Percentiles rank a stretch among this genome's conserved stretches.
Conservation (phyloP, 2,888 invertebrate species). For the Pheosia tremula region DNA sequence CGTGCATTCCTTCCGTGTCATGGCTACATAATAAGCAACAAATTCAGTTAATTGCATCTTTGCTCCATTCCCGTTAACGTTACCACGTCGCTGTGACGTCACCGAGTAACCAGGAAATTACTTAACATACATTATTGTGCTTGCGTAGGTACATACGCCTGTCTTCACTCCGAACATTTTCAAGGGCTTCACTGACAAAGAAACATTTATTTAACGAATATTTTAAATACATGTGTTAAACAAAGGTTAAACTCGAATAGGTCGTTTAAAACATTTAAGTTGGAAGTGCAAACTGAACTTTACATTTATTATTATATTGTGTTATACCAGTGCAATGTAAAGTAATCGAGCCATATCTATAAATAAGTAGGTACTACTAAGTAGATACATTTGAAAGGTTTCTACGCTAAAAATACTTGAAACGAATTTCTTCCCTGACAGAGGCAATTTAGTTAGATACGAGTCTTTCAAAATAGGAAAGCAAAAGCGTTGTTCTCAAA, state of each 20-base stretch:
- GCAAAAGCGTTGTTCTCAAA: constrained; percentile 7
- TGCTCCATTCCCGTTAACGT: constrained; percentile 17
- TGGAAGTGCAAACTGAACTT: too few relatives aligned
- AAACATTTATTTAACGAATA: background rate
- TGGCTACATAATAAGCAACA: constrained; percentile 19
- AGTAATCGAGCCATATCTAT: too few relatives aligned
- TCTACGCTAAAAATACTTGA: too few relatives aligned
- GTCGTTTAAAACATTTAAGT: too few relatives aligned
- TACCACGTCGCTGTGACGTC: constrained; percentile 16
- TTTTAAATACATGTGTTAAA: too few relatives aligned
- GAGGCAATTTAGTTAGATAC: background rate
- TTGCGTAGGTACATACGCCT: background rate
- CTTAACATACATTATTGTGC: constrained; percentile 5
- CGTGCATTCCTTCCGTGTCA: constrained; percentile 25
- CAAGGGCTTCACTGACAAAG: background rate
- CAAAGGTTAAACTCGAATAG: too few relatives aligned
- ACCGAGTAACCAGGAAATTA: constrained; percentile 22
- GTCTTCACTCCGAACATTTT: background rate
- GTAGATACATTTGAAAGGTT: too few relatives aligned
- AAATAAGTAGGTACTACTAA: too few relatives aligned
- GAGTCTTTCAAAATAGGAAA: constrained; percentile 4
- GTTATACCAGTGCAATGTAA: too few relatives aligned
- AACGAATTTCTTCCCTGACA: too few relatives aligned
- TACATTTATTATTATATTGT: too few relatives aligned
- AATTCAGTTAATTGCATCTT: constrained; percentile 17